Base-by-base conservation (phyloP, 2,888 invertebrate species). In the Ormyrus rosae region DNA sequence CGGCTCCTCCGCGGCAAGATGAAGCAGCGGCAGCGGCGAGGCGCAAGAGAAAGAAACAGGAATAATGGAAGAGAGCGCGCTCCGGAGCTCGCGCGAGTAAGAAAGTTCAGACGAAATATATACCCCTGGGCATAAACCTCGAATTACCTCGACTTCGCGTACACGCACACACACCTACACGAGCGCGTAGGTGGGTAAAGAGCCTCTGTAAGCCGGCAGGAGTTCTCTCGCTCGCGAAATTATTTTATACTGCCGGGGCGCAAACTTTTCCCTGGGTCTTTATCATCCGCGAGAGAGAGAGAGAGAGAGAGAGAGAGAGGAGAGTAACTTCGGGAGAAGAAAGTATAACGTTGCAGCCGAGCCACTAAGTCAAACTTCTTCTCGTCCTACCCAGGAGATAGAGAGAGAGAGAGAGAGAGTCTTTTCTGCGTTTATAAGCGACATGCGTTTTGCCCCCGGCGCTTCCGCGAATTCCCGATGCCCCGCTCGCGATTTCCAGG, bases 221-320 rank as follows among this genome's bases (percentile, higher is more conserved):
- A 78, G 76, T 79, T 84, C 76, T 34, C 34, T 60, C 64, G 75
- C 70, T 56, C 60, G 78, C 78, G 76, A 83, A 85, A 85, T 84
- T 84, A 85, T 85, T 83, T 83, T 84, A 83, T 83, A 84, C 77
- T 81, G 74, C 73, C 63, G 53, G 53, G 51, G 77, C 34, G 34
- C 81, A 78, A 82, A 79, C 80, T 83, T 82, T 82, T 67, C 67
- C 65, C 76, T 67, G 64, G 72, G 45, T 34, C 81, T 83, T 81
- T 78, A 82, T 84, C 80, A 82, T 80, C 75, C 76, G 55, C 51
- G 61, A 50, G 53, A 34, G 34, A 34, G 34, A 34, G 34, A 34
- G 34, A 34, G 34, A 34, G 34, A 34, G 34, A 34, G 34, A 34
- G 34, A 34, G 34, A 34, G 34, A 34, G 34, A 34, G 34, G 34